Evolutionary conservation across 37 sponge, comb jelly and placozoan species (phyloP), one percentile per base, ranked within the genome.

Genomic region (Chondrosia reniformis): DNA sequence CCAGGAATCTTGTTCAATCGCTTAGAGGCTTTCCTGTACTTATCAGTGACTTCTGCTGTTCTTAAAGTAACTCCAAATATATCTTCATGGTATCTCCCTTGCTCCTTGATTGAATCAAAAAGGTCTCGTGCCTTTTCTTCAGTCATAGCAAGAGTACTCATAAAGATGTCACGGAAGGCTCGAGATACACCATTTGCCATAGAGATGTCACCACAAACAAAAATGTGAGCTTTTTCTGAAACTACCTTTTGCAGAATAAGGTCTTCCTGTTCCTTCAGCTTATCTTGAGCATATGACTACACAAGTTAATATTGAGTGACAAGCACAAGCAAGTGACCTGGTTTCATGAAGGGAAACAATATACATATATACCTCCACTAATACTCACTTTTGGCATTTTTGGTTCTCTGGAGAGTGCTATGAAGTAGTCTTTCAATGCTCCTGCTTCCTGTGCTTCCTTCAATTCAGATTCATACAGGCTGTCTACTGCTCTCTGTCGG

Each of bases 151-250:
- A 88, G 85, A 27, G 85, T 82, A 42, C 83, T 79, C 46, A 73
- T 82, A 55, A 93, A 80, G n/a, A 93, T 89, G 74, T 80, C 77
- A 84, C 85, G 66, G 0, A 93, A 38, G 9, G 87, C 85, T 22
- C 84, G 65, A 33, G 63, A 78, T 0, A 93, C 94, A 64, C 84
- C 92, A 33, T 79, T 69, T 33, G 94, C 94, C 94, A 93, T 93
- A 41, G 92, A 91, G 55, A 92, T 86, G 54, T 89, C 94, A 31
- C 96, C 96, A 80, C 96, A 96, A 56, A 96, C 93, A 66, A 89
- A 96, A 67, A 96, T 76, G 45, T 96, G 96, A 13, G 87, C 96
- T 19, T 79, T 61, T 49, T 87, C 89, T 30, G 86, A 80, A 57
- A 93, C 27, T 72, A 73, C 41, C 0, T 69, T 33, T 9, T 90